Percentiles rank a stretch among this genome's conserved stretches.
These are phyloP conservation scores for Clarias platycephalus DNA, from an alignment of 2,797 vertebrate genomes.

Conservation along the genomic window DNA sequence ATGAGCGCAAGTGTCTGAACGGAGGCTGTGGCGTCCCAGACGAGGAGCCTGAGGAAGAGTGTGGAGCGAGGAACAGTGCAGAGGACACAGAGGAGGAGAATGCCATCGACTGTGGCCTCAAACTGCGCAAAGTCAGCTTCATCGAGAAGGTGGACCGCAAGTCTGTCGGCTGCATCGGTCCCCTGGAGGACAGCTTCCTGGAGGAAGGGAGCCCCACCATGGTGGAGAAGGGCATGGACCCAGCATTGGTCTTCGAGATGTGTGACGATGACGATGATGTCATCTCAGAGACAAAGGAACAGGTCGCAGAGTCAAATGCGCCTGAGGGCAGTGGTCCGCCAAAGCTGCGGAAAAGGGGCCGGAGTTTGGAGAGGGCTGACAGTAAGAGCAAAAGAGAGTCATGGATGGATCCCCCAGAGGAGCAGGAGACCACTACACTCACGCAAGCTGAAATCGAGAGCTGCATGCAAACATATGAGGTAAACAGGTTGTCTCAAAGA, in stretches of 20 bases:
- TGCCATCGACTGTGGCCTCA: slow-evolving; percentile 87
- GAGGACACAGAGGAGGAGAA: slow-evolving; percentile 86
- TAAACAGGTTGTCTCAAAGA: slow-evolving; percentile 50
- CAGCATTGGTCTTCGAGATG: slow-evolving; percentile 84
- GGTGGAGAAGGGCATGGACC: slow-evolving; percentile 93
- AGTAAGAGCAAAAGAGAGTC: slow-evolving; percentile 78
- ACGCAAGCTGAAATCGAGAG: slow-evolving; percentile 96
- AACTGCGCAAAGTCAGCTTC: slow-evolving; percentile 94
- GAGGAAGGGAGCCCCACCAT: slow-evolving; percentile 96
- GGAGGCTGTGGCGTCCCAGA: slow-evolving; percentile 91
- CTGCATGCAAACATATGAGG: slow-evolving; percentile 95
- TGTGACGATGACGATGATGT: slow-evolving; percentile 85
- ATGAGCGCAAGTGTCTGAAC: slow-evolving; percentile 87
- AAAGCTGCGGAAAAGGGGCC: slow-evolving; percentile 67
- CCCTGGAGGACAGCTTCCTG: slow-evolving; percentile 78
- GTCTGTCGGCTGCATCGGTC: slow-evolving; percentile 58
- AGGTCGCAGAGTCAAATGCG: slow-evolving; percentile 47
- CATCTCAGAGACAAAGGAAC: slow-evolving; percentile 68
- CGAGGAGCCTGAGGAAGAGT: slow-evolving; percentile 82
- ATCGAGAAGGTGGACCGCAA: slow-evolving; percentile 84
- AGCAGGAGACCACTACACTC: slow-evolving; percentile 76
- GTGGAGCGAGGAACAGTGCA: slow-evolving; percentile 75
- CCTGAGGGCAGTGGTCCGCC: slow-evolving; percentile 67
- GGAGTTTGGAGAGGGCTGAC: slow-evolving; percentile 68
- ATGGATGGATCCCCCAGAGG: slow-evolving; percentile 92